Evolutionary conservation across 92 coral and sea anemone species (phyloP).

Genomic region (Epizoanthus rinbou): DNA sequence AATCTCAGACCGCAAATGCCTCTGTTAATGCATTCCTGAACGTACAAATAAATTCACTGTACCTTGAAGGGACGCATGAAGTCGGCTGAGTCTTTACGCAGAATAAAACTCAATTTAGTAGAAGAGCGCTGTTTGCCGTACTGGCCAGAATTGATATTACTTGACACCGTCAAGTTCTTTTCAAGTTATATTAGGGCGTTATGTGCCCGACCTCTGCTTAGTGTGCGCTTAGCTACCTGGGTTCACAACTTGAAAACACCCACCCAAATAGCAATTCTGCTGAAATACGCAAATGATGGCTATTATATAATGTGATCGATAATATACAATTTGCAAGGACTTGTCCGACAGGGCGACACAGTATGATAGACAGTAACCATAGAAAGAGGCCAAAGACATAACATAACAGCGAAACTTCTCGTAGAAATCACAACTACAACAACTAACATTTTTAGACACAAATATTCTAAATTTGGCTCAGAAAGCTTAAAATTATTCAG

Average conservation of each 20-base stretch:
- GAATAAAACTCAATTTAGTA: not conserved
- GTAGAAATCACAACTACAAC: not conserved
- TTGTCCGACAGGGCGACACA: constrained; percentile 15
- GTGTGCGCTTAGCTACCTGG: not conserved
- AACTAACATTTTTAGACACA: not conserved
- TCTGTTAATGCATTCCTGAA: not conserved
- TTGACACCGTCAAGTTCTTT: not conserved
- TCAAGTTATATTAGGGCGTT: not conserved
- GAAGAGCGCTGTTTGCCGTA: not conserved
- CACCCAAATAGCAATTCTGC: constrained; percentile 20
- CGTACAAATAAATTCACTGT: not conserved
- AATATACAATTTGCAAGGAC: not conserved
- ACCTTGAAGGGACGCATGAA: constrained; percentile 26
- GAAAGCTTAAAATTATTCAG: not conserved
- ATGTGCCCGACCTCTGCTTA: not conserved
- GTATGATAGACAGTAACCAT: not conserved
- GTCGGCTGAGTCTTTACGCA: not conserved
- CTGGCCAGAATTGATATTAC: not conserved
- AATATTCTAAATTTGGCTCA: not conserved
- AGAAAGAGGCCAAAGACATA: not conserved
- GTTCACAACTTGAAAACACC: constrained; percentile 26
- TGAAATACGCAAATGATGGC: constrained; percentile 12
- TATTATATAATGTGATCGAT: constrained; percentile 4
- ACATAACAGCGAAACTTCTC: not conserved
- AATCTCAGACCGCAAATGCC: not conserved